phyloP scores from a whole-genome alignment of 2,797 vertebrate species.

The Threskiornis aethiopicus region DNA sequence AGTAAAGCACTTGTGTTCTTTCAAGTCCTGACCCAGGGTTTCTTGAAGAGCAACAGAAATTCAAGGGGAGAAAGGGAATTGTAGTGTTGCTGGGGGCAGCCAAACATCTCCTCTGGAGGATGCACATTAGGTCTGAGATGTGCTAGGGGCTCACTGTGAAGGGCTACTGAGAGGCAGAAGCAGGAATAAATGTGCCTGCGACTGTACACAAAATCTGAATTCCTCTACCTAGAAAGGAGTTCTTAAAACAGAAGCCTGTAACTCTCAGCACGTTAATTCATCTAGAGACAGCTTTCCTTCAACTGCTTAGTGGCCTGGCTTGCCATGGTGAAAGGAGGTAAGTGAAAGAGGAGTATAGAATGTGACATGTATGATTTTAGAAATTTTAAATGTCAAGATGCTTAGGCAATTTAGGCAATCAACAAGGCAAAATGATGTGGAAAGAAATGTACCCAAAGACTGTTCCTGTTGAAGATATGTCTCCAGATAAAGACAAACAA shows the following conservation, averaged over 20 bases:
- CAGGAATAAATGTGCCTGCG: background rate
- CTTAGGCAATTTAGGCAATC: background rate
- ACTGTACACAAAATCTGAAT: background rate
- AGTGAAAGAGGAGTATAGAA: background rate
- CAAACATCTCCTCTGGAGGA: background rate
- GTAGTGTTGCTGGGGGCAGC: background rate
- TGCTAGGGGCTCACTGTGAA: background rate
- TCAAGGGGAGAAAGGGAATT: background rate
- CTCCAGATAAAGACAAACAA: background rate
- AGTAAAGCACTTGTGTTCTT: background rate
- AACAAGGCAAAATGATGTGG: background rate
- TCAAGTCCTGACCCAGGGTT: background rate
- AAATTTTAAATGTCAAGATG: background rate
- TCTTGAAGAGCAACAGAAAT: slow-evolving; percentile 1
- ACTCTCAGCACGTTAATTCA: background rate
- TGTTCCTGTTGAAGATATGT: background rate
- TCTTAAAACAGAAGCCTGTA: background rate
- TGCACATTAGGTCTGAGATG: background rate
- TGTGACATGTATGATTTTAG: background rate
- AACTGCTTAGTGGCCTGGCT: background rate
- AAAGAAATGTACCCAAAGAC: background rate
- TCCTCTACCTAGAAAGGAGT: background rate
- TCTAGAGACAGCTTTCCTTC: background rate
- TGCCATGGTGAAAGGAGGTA: background rate
- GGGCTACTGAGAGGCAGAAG: background rate